Conservation (phyloP, 2,113 vertebrate genomes). For the Grallaria varia region DNA sequence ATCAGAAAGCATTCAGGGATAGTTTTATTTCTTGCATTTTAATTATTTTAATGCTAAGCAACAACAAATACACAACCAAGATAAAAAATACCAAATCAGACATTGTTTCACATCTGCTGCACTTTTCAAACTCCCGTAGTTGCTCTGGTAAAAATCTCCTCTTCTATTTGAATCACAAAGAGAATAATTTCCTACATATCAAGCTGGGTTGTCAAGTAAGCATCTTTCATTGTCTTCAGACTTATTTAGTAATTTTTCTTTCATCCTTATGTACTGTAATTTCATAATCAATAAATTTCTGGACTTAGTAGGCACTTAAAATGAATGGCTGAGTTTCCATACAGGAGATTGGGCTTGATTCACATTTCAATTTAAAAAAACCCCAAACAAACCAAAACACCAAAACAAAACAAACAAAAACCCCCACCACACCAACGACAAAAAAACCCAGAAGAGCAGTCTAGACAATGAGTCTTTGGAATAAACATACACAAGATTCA, state of each 20-base stretch:
- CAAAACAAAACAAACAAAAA: not conserved
- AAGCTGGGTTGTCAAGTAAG: constrained; percentile 46
- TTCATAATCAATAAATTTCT: constrained; percentile 9
- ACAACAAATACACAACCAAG: not conserved
- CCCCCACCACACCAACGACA: not conserved
- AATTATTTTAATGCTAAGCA: not conserved
- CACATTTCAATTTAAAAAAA: not conserved
- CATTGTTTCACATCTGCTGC: not conserved
- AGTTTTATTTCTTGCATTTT: not conserved
- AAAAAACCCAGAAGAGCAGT: not conserved
- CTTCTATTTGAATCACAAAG: constrained; percentile 60
- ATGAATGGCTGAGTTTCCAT: not conserved
- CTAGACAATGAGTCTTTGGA: not conserved
- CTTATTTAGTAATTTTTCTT: constrained; percentile 35
- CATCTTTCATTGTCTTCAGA: constrained; percentile 18
- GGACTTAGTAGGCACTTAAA: not conserved
- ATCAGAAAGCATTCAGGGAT: not conserved
- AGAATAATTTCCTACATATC: constrained; percentile 55
- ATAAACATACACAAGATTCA: not conserved
- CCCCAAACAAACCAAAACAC: not conserved
- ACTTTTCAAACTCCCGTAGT: constrained; percentile 30
- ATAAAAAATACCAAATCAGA: not conserved
- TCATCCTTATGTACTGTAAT: constrained; percentile 6
- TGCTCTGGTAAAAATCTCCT: constrained; percentile 2
- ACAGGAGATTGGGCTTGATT: not conserved